These are phyloP conservation scores for Hydrotaea diabolus DNA, from an alignment of 2,888 invertebrate species.

Conservation along the genomic window DNA sequence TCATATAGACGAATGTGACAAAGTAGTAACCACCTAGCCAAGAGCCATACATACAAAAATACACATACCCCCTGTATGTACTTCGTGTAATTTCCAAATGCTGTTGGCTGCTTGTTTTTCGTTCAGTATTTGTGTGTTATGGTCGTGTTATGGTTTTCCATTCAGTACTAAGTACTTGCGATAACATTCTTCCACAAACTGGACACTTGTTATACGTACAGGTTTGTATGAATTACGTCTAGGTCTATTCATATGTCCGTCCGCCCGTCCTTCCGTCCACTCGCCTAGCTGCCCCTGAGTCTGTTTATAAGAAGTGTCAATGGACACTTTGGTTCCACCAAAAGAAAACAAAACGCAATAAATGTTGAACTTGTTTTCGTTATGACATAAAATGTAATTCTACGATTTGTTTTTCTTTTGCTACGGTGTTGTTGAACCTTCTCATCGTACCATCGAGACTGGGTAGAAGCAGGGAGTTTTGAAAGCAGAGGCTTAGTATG, in stretches of 20 bases:
- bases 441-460: background rate
- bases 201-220: too few relatives aligned
- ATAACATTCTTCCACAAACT: too few relatives aligned
- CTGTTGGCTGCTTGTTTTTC: background rate
- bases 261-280: background rate
- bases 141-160: background rate
- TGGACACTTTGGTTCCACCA: too few relatives aligned
- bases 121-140: conserved; percentile 13
- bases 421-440: conserved; percentile 6
- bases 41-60: too few relatives aligned
- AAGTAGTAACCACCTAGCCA: too few relatives aligned
- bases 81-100: background rate
- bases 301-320: too few relatives aligned
- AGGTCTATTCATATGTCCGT: too few relatives aligned
- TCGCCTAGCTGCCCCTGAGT: too few relatives aligned
- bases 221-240: too few relatives aligned
- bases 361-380: conserved; percentile 27
- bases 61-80: too few relatives aligned
- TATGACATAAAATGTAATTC: conserved; percentile 18
- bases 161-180: background rate
- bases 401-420: conserved; percentile 18
- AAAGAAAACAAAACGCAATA: background rate
- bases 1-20: too few relatives aligned
- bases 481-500: conserved; percentile 5
- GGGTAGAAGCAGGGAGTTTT: background rate